These are phyloP conservation scores for Diceros bicornis DNA, from an alignment of 2,797 vertebrate species.

Conservation along the genomic window DNA sequence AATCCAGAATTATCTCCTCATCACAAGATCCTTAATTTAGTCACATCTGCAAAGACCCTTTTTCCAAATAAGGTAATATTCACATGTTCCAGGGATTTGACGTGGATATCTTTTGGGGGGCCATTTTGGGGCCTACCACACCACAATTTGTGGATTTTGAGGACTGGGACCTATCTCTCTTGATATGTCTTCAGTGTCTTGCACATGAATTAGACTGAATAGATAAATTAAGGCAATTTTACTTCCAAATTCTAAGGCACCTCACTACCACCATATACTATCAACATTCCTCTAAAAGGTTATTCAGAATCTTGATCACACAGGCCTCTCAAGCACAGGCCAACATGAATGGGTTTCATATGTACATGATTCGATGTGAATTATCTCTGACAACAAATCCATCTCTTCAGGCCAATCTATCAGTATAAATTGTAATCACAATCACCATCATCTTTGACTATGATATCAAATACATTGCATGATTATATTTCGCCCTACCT, in stretches of 20 bases:
- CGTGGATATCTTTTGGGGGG: not conserved
- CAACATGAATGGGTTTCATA: not conserved
- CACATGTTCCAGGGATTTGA: not conserved
- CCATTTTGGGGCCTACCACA: not conserved
- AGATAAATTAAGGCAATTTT: not conserved
- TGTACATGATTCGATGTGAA: not conserved
- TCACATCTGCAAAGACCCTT: slow-evolving; percentile 12
- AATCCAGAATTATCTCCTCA: slow-evolving; percentile 19
- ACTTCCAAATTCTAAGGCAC: not conserved
- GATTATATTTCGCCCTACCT: not conserved
- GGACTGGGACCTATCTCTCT: not conserved
- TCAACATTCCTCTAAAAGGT: not conserved
- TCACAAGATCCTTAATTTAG: not conserved
- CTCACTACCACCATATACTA: not conserved
- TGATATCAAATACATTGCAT: not conserved
- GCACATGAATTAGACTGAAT: not conserved
- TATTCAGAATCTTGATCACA: not conserved
- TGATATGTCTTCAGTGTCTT: not conserved
- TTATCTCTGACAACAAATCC: not conserved
- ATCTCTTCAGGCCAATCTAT: not conserved
- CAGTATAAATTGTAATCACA: not conserved
- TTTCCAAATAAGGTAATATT: slow-evolving; percentile 41
- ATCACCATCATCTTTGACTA: not conserved
- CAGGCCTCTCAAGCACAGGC: not conserved
- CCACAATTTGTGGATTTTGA: not conserved